phyloP scores from a whole-genome alignment of 1,140 invertebrate genomes.

The Pseudomyrmex dendroicus region DNA sequence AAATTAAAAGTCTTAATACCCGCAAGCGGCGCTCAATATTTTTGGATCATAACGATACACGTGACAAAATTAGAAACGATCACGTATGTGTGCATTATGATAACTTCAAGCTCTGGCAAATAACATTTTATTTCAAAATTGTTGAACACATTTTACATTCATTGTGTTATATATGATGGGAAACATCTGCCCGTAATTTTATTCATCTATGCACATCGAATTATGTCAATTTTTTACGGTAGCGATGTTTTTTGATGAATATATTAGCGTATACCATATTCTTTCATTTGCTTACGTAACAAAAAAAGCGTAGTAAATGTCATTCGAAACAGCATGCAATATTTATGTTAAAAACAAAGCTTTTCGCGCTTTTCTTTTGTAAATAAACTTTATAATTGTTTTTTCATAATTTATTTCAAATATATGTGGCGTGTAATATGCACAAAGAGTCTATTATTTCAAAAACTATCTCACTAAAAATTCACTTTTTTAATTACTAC shows the following conservation, averaged over 20 bases:
- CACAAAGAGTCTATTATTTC: conserved; percentile 1
- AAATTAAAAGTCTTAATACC: too few species aligned
- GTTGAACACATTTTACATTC: background rate
- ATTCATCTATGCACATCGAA: background rate
- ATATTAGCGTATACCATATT: conserved; percentile 31
- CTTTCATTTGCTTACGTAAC: conserved; percentile 45
- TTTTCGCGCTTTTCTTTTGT: too few species aligned
- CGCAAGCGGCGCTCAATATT: background rate
- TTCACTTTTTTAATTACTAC: background rate
- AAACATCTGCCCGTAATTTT: conserved; percentile 45
- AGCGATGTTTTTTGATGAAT: conserved; percentile 34
- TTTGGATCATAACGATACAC: background rate
- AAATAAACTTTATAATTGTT: too few species aligned
- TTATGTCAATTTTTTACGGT: conserved; percentile 16
- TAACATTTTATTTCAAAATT: conserved; percentile 31
- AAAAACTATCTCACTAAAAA: background rate
- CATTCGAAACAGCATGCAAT: conserved; percentile 11
- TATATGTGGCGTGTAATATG: background rate
- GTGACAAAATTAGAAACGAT: conserved; percentile 24
- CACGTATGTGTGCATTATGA: background rate
- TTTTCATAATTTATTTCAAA: background rate
- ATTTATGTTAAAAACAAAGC: background rate
- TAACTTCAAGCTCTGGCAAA: conserved; percentile 14
- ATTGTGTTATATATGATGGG: conserved; percentile 28
- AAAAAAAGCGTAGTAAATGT: conserved; percentile 27